Conservation (phyloP, 1,140 invertebrate species). For the Diplogasteroides magnus region DNA sequence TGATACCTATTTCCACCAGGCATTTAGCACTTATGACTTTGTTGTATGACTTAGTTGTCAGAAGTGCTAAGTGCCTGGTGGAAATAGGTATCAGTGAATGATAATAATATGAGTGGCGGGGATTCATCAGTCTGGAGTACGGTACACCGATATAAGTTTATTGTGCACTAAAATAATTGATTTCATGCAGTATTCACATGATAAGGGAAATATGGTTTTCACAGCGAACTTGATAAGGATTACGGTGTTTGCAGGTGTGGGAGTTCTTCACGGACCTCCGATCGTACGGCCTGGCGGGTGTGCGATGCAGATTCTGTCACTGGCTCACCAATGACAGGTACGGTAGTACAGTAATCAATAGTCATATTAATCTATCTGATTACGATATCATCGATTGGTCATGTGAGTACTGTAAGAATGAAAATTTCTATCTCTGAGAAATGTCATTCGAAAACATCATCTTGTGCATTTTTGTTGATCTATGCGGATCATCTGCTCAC, state of each 20-base stretch:
- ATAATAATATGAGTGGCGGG: too few species aligned
- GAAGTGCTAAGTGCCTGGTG: too few species aligned
- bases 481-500: too few species aligned
- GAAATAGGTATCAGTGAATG: too few species aligned
- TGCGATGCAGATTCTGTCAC: conserved; percentile 27
- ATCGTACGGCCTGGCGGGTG: conserved; percentile 23
- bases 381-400: background rate
- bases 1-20: too few species aligned
- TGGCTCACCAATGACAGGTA: conserved; percentile 25
- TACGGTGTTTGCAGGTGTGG: conserved; percentile 21
- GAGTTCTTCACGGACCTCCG: conserved; percentile 31
- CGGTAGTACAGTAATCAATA: background rate
- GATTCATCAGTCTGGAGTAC: conserved; percentile 9
- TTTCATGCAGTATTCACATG: background rate
- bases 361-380: background rate
- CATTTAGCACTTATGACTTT: too few species aligned
- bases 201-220: background rate
- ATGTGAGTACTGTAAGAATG: too few species aligned
- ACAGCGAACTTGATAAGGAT: background rate
- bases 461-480: too few species aligned
- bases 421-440: too few species aligned
- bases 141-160: background rate
- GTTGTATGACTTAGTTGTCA: too few species aligned
- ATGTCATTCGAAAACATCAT: too few species aligned
- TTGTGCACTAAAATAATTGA: conserved; percentile 1